Evolutionary conservation across 2,797 vertebrate species (phyloP), one percentile per base, ranked within the genome.

Genomic region (Syndactyla subalaris): DNA sequence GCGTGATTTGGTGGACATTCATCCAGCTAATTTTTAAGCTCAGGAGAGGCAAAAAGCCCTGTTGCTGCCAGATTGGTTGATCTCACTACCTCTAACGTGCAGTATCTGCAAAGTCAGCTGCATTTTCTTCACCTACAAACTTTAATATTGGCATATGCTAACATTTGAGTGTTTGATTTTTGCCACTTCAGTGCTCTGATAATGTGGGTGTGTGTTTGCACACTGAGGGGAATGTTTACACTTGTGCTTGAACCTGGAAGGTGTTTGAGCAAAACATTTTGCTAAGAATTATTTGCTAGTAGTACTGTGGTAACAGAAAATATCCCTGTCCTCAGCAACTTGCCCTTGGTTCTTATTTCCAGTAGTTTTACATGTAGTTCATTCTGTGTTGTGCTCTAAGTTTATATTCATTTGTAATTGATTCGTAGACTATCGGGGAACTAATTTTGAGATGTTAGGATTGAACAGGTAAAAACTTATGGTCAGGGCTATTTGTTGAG

Each of bases 71-170:
- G 32, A 3, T 2, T 3, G 24, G 12, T 41, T 34, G 34, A 19
- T 63, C 14, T 12, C 7, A 1, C 59, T 63, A 6, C 14, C 14
- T 71, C 34, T 30, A 10, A 11, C 2, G 3, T 2, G 2, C 1
- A 0, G 14, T 24, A 0, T 43, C 34, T 88, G 85, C 62, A 32
- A 62, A 78, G 34, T 65, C 46, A 63, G 27, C 43, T 88, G 76
- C 18, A 1, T 89, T 83, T 93, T 57, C 19, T 85, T 95, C 34
- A 63, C 29, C 17, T 71, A 4, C 48, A 48, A 17, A 12, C 30
- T 48, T 63, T 2, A n/a, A 4, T 65, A 32, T 13, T 79, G 48
- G 14, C 39, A 27, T 48, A 14, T 43, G 24, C 30, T 59, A 49
- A 30, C 2, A 4, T 55, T 14, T n/a, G 62, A 41, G 19, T 85